Evolutionary conservation across 2,888 invertebrate species (phyloP), one percentile per base, ranked within the genome.

Genomic region (Limnephilus marmoratus): DNA sequence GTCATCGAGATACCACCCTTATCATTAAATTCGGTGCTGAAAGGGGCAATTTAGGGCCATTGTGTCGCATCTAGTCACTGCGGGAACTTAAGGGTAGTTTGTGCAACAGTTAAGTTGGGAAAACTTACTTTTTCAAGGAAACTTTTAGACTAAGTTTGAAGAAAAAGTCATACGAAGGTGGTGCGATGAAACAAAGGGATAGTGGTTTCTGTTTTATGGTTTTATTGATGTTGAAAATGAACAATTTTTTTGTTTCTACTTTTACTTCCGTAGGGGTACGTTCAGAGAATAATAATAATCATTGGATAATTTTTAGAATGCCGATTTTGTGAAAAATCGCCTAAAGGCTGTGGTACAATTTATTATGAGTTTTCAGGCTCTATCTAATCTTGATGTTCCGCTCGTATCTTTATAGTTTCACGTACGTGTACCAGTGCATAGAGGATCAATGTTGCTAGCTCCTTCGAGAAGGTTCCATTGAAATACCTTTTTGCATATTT

Each of bases 1-100:
- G n/a, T n/a, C 37, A 85, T 13, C 85, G 85, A n/a, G 34, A 85
- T n/a, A 41, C 85, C 85, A 85, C 85, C 85, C 85, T 85, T 85
- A 85, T 85, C 37, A 41, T 85, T 85, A 85, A 37, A 24, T 41
- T 41, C 3, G 15, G 85, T n/a, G 7, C 24, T 18, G 18, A 15
- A 85, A 85, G 7, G n/a, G 85, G 45, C 85, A 85, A 41, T 85
- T 85, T 85, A 85, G 85, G 85, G 85, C 85, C 85, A 85, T 85
- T 85, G 85, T 68, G 53, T 68, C 45, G 85, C 37, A n/a, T 85
- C 85, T 24, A 18, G 85, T 15, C n/a, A 41, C 24, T n/a, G 45
- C 41, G 45, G 37, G 45, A 41, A 85, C 85, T 41, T 41, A 85
- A 85, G 85, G 85, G 85, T 15, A 41, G 85, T 85, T 85, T 0